Evolutionary conservation across 1,140 invertebrate genomes (phyloP), one percentile per base, ranked within the genome.

Genomic region (Adoxophyes honmai): DNA sequence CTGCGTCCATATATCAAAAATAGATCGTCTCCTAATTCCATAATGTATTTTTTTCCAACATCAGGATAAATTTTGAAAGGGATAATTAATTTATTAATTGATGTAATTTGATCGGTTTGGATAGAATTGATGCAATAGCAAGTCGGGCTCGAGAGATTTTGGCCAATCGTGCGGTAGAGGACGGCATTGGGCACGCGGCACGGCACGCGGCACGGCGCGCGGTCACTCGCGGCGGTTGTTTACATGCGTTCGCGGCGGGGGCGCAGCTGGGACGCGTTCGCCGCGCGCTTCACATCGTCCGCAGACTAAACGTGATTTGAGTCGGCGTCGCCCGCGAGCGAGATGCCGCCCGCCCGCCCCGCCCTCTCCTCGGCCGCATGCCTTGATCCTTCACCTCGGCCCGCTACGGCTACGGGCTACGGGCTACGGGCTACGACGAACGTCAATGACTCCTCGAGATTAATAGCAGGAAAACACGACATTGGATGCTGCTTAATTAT

Each of bases 261-360:
- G 34, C 42, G 21, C 28, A 7, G 39, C 18, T 21, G n/a, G 14
- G 15, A 52, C 65, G 59, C 51, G 52, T 53, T 21, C 59, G 69
- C 52, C 66, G 60, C 72, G 72, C 75, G 76, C 74, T 65, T 73
- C 66, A 64, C 74, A 60, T 69, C 57, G 64, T 62, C 60, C 70
- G 70, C 73, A 68, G 70, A 76, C 69, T 78, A 75, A 81, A 75
- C 75, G 78, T 75, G 74, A 85, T 82, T 78, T 77, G 65, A 76
- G 76, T 68, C 67, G 54, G 55, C 57, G 66, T 68, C 63, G 65
- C 62, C 57, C 66, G 62, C 62, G 73, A 71, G 77, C 21, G 34
- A 52, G 52, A 82, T 72, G 65, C 69, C 65, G 64, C 70, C 72
- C 70, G 56, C 55, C 60, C 64, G 51, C 58, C 61, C 56, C 33